phyloP scores from a whole-genome alignment of 2,888 invertebrate species.

The Rosalia funebris region DNA sequence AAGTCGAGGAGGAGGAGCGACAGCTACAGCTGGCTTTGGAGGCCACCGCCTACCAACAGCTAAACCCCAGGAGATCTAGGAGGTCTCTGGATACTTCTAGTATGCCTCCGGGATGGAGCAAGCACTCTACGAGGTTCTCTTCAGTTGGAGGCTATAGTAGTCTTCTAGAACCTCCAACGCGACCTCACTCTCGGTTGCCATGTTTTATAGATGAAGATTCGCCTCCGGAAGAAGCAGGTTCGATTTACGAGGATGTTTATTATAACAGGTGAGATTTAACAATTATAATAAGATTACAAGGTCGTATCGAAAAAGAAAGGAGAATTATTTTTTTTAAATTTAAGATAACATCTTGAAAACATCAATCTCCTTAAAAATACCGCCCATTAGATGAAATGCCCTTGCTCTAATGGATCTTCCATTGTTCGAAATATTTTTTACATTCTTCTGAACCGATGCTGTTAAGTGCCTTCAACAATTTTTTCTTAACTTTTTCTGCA shows the following conservation, averaged over 20 bases:
- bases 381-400: too few relatives aligned
- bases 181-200: constrained; percentile 71
- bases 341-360: too few relatives aligned
- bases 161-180: constrained; percentile 72
- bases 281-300: too few relatives aligned
- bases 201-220: constrained; percentile 68
- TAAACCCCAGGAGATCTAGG: constrained; percentile 64
- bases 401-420: too few relatives aligned
- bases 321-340: too few relatives aligned
- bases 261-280: constrained; percentile 53
- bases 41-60: constrained; percentile 71
- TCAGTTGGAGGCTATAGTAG: constrained; percentile 78
- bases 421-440: too few relatives aligned
- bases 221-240: constrained; percentile 56
- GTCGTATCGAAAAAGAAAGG: too few relatives aligned
- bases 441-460: too few relatives aligned
- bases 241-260: constrained; percentile 59
- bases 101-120: constrained; percentile 67
- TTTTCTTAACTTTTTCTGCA: too few relatives aligned
- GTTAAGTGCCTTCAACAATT: too few relatives aligned
- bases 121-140: constrained; percentile 67
- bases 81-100: constrained; percentile 73
- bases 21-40: constrained; percentile 80
- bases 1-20: constrained; percentile 74
- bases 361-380: too few relatives aligned